phyloP scores from a whole-genome alignment of 2,113 vertebrate species.

The Datnioides undecimradiatus region DNA sequence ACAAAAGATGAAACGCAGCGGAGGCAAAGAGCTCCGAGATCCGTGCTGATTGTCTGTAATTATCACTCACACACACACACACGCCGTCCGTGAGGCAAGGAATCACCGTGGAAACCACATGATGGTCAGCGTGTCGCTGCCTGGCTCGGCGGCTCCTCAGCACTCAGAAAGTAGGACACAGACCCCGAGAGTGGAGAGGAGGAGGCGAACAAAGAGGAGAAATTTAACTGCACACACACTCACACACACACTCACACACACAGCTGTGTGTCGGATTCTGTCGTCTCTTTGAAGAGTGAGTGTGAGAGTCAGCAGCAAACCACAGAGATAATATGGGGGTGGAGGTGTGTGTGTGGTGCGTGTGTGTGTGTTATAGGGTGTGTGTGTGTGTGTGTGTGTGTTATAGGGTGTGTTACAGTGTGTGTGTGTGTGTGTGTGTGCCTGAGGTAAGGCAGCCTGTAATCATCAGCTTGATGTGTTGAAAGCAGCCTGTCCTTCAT shows the following conservation, averaged over 20 bases:
- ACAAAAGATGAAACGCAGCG: no score
- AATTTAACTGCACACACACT: slow-evolving; percentile 47
- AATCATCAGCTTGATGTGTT: slow-evolving; percentile 73
- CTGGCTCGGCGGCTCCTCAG: slow-evolving; percentile 18
- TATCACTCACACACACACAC: no score
- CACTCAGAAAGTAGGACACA: slow-evolving; percentile 60
- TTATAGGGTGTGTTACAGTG: no score
- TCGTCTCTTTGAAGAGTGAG: slow-evolving; percentile 62
- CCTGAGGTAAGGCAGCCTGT: slow-evolving; percentile 70
- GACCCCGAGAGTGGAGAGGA: slow-evolving; percentile 38
- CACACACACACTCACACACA: slow-evolving; percentile 42
- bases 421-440: slow-evolving; percentile 38
- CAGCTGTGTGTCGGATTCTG: slow-evolving; percentile 30
- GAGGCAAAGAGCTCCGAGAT: no score
- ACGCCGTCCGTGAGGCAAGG: no score
- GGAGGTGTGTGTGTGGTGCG: slow-evolving; percentile 34
- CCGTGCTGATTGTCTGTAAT: no score
- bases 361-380: slow-evolving; percentile 34
- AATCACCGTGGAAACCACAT: no score
- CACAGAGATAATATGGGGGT: slow-evolving; percentile 59
- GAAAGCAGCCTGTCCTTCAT: slow-evolving; percentile 71
- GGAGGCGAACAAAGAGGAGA: slow-evolving; percentile 65
- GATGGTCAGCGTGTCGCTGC: slow-evolving; percentile 17
- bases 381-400: slow-evolving; percentile 28
- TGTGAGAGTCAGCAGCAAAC: slow-evolving; percentile 62